phyloP scores from a whole-genome alignment of 2,797 vertebrate species.

The Leucoraja ocellata region DNA sequence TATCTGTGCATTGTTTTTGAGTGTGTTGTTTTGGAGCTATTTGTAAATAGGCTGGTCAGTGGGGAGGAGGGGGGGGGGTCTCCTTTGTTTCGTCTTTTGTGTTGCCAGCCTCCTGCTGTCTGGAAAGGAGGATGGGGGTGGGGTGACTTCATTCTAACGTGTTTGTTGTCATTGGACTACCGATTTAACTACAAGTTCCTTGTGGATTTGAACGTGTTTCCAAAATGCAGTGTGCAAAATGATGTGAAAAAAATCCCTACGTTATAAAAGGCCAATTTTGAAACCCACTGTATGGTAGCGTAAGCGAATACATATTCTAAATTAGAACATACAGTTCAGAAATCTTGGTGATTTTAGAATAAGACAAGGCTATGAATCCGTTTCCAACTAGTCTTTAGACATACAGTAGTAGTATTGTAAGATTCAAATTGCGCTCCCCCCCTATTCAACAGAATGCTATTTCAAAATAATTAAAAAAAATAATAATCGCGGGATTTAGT shows the following conservation, averaged over 20 bases:
- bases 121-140: background rate
- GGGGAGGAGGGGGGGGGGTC: background rate
- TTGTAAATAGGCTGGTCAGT: background rate
- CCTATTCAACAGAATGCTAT: background rate
- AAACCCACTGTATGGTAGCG: background rate
- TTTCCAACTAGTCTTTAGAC: background rate
- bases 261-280: background rate
- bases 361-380: background rate
- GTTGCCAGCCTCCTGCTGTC: conserved; percentile 17
- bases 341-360: background rate
- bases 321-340: background rate
- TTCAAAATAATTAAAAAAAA: background rate
- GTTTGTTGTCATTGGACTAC: conserved; percentile 8
- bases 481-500: background rate
- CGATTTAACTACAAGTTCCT: background rate
- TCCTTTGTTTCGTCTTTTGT: conserved; percentile 36
- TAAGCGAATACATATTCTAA: background rate
- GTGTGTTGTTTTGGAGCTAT: background rate
- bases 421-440: background rate
- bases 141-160: conserved; percentile 21
- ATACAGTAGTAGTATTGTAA: background rate
- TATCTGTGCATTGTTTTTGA: background rate
- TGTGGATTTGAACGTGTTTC: background rate
- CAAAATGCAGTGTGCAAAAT: too few relatives aligned
- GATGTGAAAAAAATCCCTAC: background rate